A percentile compares a stretch with the other conserved stretches of the same genome.
Evolutionary conservation across 2,113 vertebrate genomes (phyloP).

Genomic region (Noctilio leporinus): DNA sequence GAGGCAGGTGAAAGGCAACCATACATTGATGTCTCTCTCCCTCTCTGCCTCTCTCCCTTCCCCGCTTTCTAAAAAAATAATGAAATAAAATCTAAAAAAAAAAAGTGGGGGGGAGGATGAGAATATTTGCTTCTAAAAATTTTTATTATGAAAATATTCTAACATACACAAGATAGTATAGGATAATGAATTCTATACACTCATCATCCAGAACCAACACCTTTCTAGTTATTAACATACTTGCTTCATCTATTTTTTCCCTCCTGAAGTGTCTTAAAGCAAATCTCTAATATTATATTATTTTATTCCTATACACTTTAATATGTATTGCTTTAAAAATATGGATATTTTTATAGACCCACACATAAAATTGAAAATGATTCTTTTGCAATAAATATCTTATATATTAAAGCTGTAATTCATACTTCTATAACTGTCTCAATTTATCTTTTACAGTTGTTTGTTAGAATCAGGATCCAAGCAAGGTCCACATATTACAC

Average conservation of each 20-base stretch:
- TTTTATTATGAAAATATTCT: neutral
- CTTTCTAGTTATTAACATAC: neutral
- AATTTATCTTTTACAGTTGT: conserved; percentile 3
- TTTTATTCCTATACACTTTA: neutral
- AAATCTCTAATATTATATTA: neutral
- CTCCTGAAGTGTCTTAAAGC: neutral
- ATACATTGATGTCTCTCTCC: too few relatives aligned
- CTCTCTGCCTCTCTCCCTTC: too few relatives aligned
- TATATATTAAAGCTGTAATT: neutral
- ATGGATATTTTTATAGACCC: neutral
- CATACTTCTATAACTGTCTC: neutral
- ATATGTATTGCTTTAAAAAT: neutral
- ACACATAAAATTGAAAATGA: neutral
- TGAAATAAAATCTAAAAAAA: too few relatives aligned
- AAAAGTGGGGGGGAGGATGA: neutral
- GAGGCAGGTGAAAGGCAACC: too few relatives aligned
- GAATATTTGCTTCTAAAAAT: neutral
- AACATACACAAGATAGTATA: neutral
- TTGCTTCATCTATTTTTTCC: neutral
- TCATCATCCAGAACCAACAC: neutral
- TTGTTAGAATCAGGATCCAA: conserved; percentile 8
- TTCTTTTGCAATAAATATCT: neutral
- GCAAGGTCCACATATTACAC: neutral
- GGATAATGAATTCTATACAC: neutral
- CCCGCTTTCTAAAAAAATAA: too few relatives aligned